Conservation (phyloP, 2,888 invertebrate species). For the Pammene fasciana region DNA sequence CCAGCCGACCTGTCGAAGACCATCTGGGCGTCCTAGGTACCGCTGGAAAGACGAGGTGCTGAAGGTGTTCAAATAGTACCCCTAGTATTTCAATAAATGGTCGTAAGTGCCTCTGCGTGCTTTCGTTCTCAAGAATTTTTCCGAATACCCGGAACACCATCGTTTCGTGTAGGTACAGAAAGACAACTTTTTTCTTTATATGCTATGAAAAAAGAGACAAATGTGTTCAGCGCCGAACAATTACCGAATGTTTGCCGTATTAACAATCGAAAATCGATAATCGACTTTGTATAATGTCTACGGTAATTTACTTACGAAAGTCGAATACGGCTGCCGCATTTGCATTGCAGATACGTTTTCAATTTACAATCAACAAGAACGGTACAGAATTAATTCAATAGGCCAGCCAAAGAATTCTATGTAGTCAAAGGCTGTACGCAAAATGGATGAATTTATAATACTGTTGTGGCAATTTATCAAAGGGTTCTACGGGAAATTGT, state of each 20-base stretch:
- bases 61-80: too few relatives aligned
- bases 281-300: slow-evolving; percentile 17
- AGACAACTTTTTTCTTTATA: too few relatives aligned
- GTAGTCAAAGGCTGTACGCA: slow-evolving; percentile 57
- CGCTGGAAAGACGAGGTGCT: too few relatives aligned
- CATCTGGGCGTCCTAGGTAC: too few relatives aligned
- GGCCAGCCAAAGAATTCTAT: slow-evolving; percentile 64
- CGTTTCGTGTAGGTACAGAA: too few relatives aligned
- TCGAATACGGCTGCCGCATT: slow-evolving; percentile 57
- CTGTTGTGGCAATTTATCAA: slow-evolving; percentile 46
- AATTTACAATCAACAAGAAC: slow-evolving; percentile 74
- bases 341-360: slow-evolving; percentile 76
- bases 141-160: too few relatives aligned
- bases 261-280: slow-evolving; percentile 31
- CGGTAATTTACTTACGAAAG: slow-evolving; percentile 43
- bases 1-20: too few relatives aligned
- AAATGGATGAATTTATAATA: slow-evolving; percentile 62
- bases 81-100: too few relatives aligned
- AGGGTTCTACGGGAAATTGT: slow-evolving; percentile 27
- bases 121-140: too few relatives aligned
- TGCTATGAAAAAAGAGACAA: too few relatives aligned
- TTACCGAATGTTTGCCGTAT: neutral
- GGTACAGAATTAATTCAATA: slow-evolving; percentile 75
- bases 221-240: neutral
- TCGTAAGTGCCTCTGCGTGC: too few relatives aligned